Evolutionary conservation across 2,888 invertebrate species (phyloP).

Genomic region (Steromphala cineraria): DNA sequence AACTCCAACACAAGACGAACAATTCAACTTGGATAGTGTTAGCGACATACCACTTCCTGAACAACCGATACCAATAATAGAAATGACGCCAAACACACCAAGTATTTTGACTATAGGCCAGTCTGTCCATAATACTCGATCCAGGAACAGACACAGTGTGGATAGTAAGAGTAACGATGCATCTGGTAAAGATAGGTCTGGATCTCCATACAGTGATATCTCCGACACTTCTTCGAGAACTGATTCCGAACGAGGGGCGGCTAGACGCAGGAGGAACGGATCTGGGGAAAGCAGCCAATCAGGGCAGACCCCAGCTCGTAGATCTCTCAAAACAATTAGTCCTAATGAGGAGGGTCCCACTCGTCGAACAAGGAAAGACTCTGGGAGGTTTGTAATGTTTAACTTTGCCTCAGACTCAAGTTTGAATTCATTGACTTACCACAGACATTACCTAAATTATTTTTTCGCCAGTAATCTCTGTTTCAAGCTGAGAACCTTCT

Average conservation of each 20-base stretch:
- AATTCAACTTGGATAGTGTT: conserved; percentile 25
- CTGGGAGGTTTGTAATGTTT: background rate
- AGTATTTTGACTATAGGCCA: conserved; percentile 12
- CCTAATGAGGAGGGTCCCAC: background rate
- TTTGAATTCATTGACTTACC: too few species aligned
- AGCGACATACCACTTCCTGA: conserved; percentile 35
- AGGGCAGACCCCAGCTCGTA: conserved; percentile 14
- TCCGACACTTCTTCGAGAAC: conserved; percentile 38
- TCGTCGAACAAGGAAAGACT: background rate
- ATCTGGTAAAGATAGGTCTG: conserved; percentile 24
- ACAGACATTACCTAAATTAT: too few species aligned
- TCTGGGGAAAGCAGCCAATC: conserved; percentile 30
- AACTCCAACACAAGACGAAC: conserved; percentile 49
- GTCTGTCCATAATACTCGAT: conserved; percentile 29
- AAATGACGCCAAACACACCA: conserved; percentile 27
- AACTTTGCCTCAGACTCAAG: too few species aligned
- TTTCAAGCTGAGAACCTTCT: too few species aligned
- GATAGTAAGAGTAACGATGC: conserved; percentile 43
- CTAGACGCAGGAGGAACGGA: background rate
- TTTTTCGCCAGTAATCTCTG: too few species aligned
- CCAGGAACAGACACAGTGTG: conserved; percentile 39
- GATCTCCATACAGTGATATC: conserved; percentile 53
- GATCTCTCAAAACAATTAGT: background rate
- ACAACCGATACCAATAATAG: conserved; percentile 12
- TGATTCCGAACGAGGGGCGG: background rate